Evolutionary conservation across 64 coral and sea anemone species (phyloP).

Genomic region (Pocillopora damicornis): DNA sequence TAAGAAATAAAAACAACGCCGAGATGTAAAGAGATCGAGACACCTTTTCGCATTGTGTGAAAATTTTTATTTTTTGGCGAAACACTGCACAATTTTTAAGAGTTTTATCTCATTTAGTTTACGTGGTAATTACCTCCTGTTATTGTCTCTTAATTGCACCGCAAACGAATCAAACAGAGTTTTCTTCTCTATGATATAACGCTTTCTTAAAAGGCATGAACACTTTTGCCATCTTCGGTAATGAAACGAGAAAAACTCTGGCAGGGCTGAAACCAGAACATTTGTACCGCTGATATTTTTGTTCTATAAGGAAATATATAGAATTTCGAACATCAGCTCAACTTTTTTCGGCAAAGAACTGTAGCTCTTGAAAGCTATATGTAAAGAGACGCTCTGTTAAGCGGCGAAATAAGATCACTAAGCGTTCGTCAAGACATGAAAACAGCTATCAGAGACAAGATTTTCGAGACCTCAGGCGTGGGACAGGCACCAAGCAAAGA

Average conservation of each 20-base stretch:
- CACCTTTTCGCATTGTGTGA: not conserved
- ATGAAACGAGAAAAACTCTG: too few species aligned
- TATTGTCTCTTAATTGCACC: not conserved
- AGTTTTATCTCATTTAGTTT: not conserved
- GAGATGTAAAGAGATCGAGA: not conserved
- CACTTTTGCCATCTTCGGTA: too few species aligned
- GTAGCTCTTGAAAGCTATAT: not conserved
- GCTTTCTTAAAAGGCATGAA: too few species aligned
- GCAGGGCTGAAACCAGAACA: too few species aligned
- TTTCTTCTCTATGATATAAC: too few species aligned
- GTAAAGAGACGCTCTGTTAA: not conserved
- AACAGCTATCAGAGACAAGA: not conserved
- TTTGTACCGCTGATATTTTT: too few species aligned
- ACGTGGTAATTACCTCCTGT: not conserved
- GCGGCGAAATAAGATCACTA: not conserved
- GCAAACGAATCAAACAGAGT: not conserved
- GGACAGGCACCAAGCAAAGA: conserved; percentile 25
- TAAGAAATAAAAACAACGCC: too few species aligned
- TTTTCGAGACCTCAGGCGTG: conserved; percentile 1
- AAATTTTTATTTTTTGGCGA: not conserved
- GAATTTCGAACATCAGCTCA: too few species aligned
- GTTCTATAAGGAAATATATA: too few species aligned
- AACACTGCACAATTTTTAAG: not conserved
- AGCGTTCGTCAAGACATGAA: not conserved
- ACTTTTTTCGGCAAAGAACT: too few species aligned